Evolutionary conservation across 2,888 invertebrate species (phyloP).

Genomic region (Tenthredo scrophulariae): DNA sequence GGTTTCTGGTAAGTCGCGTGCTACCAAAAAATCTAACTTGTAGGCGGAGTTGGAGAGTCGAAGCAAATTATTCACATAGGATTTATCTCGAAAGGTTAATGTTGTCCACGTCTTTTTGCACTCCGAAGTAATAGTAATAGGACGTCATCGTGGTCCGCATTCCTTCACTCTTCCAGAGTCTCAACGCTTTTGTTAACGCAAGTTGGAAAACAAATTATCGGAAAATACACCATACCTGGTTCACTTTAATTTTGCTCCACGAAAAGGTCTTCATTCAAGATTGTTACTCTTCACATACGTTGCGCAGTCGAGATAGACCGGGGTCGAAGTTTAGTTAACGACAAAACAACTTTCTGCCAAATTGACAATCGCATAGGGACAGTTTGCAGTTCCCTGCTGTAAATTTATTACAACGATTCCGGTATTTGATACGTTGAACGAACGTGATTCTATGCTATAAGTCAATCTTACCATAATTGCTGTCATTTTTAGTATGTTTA

Average conservation of each 20-base stretch:
- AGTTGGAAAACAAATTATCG: constrained; percentile 12
- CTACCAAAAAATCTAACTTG: neutral
- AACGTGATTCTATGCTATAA: neutral
- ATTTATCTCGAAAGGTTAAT: neutral
- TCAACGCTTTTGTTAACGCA: neutral
- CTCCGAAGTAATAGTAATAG: neutral
- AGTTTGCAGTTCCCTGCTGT: neutral
- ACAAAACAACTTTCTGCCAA: neutral
- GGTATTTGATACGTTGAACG: neutral
- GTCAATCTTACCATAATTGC: neutral
- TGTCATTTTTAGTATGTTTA: neutral
- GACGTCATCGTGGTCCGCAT: neutral
- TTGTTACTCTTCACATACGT: neutral
- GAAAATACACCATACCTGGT: neutral
- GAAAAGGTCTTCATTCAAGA: neutral
- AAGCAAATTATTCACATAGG: neutral
- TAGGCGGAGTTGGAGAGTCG: neutral
- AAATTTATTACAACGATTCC: neutral
- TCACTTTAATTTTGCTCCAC: neutral
- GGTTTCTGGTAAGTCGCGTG: neutral
- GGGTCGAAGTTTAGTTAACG: neutral
- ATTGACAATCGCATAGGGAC: neutral
- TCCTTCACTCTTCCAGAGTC: neutral
- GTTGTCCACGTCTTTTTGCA: neutral
- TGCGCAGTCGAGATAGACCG: too few species aligned